A percentile compares a stretch with the other conserved stretches of the same genome.
Evolutionary conservation across 2,113 vertebrate genomes (phyloP).

Genomic region (Egretta garzetta): DNA sequence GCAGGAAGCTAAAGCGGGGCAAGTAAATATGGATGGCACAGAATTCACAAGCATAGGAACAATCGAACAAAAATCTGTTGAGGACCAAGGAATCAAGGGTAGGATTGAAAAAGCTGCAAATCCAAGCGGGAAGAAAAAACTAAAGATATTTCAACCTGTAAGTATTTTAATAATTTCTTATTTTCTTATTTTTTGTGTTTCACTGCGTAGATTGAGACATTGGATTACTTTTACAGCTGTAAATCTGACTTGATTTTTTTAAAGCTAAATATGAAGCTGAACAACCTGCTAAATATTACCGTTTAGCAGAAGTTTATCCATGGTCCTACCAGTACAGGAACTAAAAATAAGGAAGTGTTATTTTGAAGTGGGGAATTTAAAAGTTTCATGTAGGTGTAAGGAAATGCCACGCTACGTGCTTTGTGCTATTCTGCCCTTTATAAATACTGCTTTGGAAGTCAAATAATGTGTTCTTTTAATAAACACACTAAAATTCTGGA

Average conservation of each 20-base stretch:
- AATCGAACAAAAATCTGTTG: conserved; percentile 71
- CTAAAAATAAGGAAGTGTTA: background rate
- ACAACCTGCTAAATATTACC: background rate
- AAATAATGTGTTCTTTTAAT: background rate
- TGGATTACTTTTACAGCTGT: background rate
- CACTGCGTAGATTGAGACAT: background rate
- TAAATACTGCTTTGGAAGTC: background rate
- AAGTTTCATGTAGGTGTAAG: background rate
- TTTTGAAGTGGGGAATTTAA: background rate
- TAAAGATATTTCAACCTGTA: conserved; percentile 99
- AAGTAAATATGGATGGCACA: conserved; percentile 55
- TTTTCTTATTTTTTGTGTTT: background rate
- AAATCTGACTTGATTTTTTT: background rate
- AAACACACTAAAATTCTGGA: background rate
- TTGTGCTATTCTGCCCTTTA: background rate
- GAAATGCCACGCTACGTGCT: background rate
- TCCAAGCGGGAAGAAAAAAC: conserved; percentile 97
- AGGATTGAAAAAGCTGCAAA: conserved; percentile 84
- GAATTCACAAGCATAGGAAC: conserved; percentile 75
- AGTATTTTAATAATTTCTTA: conserved; percentile 60
- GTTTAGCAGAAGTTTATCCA: background rate
- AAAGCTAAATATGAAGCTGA: background rate
- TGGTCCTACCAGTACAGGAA: background rate
- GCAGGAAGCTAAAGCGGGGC: conserved; percentile 43
- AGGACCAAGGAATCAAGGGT: conserved; percentile 86